Evolutionary conservation across 2,113 vertebrate species (phyloP).

Genomic region (Macrotis lagotis): DNA sequence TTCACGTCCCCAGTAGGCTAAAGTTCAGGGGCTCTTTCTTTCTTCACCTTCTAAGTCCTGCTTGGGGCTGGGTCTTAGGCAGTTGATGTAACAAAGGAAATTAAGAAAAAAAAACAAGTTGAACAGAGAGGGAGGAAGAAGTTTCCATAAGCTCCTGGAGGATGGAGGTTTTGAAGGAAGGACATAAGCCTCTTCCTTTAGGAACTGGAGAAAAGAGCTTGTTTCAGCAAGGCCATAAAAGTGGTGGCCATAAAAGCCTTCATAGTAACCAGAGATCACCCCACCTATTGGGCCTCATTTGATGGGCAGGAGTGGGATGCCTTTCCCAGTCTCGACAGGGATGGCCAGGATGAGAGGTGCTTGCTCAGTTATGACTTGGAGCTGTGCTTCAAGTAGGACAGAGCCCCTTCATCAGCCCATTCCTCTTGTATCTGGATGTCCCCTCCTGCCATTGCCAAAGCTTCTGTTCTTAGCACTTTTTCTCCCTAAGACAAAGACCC

Average conservation of each 20-base stretch:
- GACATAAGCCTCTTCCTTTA: constrained; percentile 24
- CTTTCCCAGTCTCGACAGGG: neutral
- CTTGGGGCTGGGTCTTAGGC: constrained; percentile 69
- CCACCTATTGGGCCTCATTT: neutral
- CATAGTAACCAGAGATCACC: neutral
- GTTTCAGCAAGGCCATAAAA: neutral
- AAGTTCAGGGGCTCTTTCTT: neutral
- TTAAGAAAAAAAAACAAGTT: neutral
- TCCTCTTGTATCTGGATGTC: neutral
- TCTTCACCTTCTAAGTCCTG: neutral
- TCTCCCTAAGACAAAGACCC: constrained; percentile 19
- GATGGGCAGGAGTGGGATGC: neutral
- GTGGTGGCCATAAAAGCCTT: neutral
- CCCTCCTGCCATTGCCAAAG: neutral
- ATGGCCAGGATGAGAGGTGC: neutral
- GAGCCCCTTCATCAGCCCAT: neutral
- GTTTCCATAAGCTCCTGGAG: constrained; percentile 25
- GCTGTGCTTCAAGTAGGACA: constrained; percentile 54
- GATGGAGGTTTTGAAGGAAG: neutral
- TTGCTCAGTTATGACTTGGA: neutral
- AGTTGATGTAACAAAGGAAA: constrained; percentile 43
- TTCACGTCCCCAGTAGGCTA: neutral
- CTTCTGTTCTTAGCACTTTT: constrained; percentile 73
- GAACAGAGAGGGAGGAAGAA: constrained; percentile 5
- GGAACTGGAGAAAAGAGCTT: constrained; percentile 2